Evolutionary conservation across 2,888 invertebrate species (phyloP), one percentile per base, ranked within the genome.

Genomic region (Synergus itoensis): DNA sequence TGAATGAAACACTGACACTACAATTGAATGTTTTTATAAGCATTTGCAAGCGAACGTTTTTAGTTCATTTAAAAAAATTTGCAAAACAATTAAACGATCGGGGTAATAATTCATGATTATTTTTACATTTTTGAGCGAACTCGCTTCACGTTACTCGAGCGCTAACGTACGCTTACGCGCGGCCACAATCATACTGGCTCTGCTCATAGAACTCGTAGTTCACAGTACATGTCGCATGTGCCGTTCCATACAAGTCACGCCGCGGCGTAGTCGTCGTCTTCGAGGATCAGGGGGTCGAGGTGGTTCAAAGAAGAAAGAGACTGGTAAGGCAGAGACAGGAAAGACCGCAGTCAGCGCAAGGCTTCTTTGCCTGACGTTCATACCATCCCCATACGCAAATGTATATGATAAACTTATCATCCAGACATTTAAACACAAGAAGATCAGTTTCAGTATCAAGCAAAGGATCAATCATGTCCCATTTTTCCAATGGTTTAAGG

Each of bases 191-290:
- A 78, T 83, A 87, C 84, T 80, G 83, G 85, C 82, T 86, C 87
- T 85, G 87, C 57, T 43, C 65, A 40, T 40, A 43, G 41, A 73
- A 67, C 75, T 75, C 78, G 69, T 53, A 64, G 75, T 77, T 77
- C 62, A 21, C 77, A 80, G 82, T 83, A 84, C 83, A 82, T 82
- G 86, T 88, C 85, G 87, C 87, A 81, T 84, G 88, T 86, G 80
- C 82, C 85, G 83, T 84, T 86, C 81, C 82, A 80, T 73, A 76
- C 79, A 77, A 60, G 78, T 77, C 64, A 77, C 21, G 21, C 4
- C 77, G 79, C 69, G 81, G 67, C 79, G 64, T 62, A 77, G 41
- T 77, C 81, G 80, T 81, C 82, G 84, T 84, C 81, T 79, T 82
- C 81, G 84, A 64, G 63, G 69, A 78, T 79, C 77, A 76, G 81